Base-by-base conservation (phyloP, 1,140 invertebrate genomes). In the Pinna nobilis region DNA sequence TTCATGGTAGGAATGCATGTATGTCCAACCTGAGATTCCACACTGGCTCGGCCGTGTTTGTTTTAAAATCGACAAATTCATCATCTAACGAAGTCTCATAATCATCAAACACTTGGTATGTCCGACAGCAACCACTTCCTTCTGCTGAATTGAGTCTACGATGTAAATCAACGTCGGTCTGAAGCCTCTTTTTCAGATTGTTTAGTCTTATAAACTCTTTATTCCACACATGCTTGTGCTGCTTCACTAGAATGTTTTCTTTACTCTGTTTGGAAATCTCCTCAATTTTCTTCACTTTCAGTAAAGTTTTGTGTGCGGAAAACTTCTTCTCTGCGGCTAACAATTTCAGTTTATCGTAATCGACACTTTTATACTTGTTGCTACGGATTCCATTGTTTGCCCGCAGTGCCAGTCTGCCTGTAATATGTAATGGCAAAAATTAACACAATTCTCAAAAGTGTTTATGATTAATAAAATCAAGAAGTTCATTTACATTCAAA, bases 221-320 rank as follows among this genome's bases (percentile, higher is more conserved):
- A 33, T 86, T 80, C 86, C 85, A 88, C 1, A 86, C 73, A 11
- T 84, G 70, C 63, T 86, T 81, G 57, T 88, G 86, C 63, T 88
- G 85, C 60, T 87, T 83, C 11, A 81, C 50, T 20, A 85, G 33
- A 63, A 77, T 76, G 41, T 84, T 85, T 73, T 87, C 86, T 74
- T 84, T 87, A 30, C 78, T 84, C 33, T 86, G 81, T 69, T 86
- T 84, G 0, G 82, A 86, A n/a, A 82, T 64, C 72, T 87, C 76
- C 63, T 86, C 82, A 55, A 88, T 81, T 68, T 88, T 84, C 53
- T 82, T 81, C 50, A 86, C 77, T 67, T 87, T 86, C 20, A 87
- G 74, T 7, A 82, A 72, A 30, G 81, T 82, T 69, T 85, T 86
- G 64, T 83, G 74, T n/a, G 78, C 79, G n/a, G 82, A 78, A 59